Conservation (phyloP, 2,888 invertebrate genomes). For the Coelinius sp. region DNA sequence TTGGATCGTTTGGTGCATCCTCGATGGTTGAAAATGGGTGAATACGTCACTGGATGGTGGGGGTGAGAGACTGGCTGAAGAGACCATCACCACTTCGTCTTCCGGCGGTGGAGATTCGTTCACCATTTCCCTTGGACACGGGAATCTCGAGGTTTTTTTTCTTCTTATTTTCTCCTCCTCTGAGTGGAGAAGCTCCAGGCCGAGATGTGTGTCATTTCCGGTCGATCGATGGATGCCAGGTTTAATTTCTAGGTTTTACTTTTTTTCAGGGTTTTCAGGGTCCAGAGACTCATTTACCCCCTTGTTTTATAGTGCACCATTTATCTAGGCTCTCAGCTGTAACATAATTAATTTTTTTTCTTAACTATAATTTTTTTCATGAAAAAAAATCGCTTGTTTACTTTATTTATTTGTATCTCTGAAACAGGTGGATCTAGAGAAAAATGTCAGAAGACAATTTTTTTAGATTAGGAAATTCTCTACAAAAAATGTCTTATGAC, state of each 20-base stretch:
- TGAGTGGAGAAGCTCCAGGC: slow-evolving; percentile 8
- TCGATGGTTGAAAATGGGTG: not conserved
- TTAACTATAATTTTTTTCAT: no score
- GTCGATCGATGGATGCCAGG: slow-evolving; percentile 43
- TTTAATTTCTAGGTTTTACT: slow-evolving; percentile 42
- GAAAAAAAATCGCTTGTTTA: no score
- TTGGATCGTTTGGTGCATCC: slow-evolving; percentile 19
- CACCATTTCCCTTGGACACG: slow-evolving; percentile 6
- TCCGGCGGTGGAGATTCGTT: slow-evolving; percentile 22
- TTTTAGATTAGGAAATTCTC: not conserved
- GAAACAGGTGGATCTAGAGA: no score
- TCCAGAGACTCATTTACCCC: slow-evolving; percentile 38
- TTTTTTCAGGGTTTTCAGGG: slow-evolving; percentile 15
- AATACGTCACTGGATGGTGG: not conserved
- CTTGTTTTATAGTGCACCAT: slow-evolving; percentile 46
- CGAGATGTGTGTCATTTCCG: slow-evolving; percentile 42
- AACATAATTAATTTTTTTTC: slow-evolving; percentile 49
- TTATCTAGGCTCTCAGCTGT: slow-evolving; percentile 55
- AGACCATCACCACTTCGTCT: slow-evolving; percentile 28
- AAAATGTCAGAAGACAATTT: no score
- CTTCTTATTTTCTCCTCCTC: slow-evolving; percentile 1
- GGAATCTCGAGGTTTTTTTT: slow-evolving; percentile 29
- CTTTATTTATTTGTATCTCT: no score
- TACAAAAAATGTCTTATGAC: no score
- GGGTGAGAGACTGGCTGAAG: not conserved